Evolutionary conservation across 1,140 invertebrate species (phyloP).

Genomic region (Acromyrmex charruanus): DNA sequence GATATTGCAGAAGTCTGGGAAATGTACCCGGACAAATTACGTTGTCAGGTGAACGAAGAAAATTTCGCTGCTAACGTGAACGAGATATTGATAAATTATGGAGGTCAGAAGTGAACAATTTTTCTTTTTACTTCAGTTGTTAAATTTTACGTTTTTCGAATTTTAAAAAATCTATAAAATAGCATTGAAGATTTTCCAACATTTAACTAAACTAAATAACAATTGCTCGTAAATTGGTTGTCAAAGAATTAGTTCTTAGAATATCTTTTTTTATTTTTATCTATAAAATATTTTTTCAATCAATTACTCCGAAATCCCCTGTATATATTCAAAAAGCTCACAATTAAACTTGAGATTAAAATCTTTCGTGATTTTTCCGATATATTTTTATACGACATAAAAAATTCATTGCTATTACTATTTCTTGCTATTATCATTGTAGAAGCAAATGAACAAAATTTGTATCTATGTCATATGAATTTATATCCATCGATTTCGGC

Average conservation of each 20-base stretch:
- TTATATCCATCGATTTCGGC: conserved; percentile 3
- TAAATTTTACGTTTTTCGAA: background rate
- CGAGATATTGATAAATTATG: conserved; percentile 34
- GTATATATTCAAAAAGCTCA: background rate
- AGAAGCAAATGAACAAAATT: background rate
- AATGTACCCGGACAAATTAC: conserved; percentile 57
- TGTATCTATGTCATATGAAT: background rate
- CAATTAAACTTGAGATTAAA: conserved; percentile 17
- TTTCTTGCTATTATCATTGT: too few species aligned
- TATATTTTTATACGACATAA: background rate
- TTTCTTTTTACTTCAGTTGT: background rate
- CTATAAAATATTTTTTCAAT: conserved; percentile 1
- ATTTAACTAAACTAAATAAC: background rate
- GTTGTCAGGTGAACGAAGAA: conserved; percentile 31
- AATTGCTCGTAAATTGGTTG: background rate
- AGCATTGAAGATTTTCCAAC: background rate
- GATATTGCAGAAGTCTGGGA: conserved; percentile 39
- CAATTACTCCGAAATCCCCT: background rate
- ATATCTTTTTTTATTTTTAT: background rate
- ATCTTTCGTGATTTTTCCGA: background rate
- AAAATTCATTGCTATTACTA: background rate
- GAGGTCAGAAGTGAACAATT: background rate
- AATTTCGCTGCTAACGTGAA: conserved; percentile 20
- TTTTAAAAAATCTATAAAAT: background rate
- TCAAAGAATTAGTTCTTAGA: background rate